phyloP scores from a whole-genome alignment of 2,888 invertebrate species.

The Eristalis tenax region DNA sequence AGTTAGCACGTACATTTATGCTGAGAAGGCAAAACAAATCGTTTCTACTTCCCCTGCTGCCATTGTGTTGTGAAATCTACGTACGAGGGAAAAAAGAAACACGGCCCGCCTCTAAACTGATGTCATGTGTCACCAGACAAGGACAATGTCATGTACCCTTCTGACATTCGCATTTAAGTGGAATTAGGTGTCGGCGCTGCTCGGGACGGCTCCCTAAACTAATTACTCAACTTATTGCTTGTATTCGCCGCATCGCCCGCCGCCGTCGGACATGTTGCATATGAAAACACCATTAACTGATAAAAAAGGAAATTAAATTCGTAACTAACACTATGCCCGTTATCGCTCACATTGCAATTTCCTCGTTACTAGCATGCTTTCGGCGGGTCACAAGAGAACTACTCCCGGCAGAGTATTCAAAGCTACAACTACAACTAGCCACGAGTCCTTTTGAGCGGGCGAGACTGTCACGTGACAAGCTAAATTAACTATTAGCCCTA shows the following conservation, averaged over 20 bases:
- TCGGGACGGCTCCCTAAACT: neutral
- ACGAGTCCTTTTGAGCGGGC: neutral
- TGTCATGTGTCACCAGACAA: neutral
- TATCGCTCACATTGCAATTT: neutral
- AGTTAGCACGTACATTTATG: neutral
- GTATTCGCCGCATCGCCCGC: neutral
- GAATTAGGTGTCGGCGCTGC: constrained; percentile 17
- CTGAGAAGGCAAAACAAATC: neutral
- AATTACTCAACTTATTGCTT: constrained; percentile 13
- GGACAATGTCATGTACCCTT: neutral
- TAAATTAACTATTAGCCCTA: neutral
- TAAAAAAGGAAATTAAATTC: constrained; percentile 2
- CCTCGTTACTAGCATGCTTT: neutral
- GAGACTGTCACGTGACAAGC: neutral
- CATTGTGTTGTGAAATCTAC: neutral
- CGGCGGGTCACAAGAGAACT: neutral
- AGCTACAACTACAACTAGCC: neutral
- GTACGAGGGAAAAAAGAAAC: neutral
- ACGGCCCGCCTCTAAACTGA: neutral
- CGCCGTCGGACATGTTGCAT: neutral
- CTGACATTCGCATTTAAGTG: constrained; percentile 2
- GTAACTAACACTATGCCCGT: neutral
- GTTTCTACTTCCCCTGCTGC: neutral
- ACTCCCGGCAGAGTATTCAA: no score
- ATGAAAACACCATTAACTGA: constrained; percentile 19